Percentiles rank a stretch among this genome's conserved stretches.
Evolutionary conservation across 2,888 invertebrate species (phyloP).

Genomic region (Torymus texanus): DNA sequence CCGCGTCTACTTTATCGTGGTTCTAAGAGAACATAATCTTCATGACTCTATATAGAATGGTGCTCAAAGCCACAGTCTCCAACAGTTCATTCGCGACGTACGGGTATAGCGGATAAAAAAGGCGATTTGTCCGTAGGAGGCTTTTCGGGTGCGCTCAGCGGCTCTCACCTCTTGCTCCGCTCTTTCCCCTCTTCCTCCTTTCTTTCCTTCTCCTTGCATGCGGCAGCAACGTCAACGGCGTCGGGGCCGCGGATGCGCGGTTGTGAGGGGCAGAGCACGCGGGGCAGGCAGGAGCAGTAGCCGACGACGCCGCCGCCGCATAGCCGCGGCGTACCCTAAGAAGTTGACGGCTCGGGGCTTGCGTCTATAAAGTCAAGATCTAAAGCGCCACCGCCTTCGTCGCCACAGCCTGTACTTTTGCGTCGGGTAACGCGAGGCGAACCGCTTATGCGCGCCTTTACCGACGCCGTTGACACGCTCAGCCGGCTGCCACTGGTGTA

Average conservation of each 20-base stretch:
- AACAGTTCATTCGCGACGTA: no score
- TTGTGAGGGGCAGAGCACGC: background rate
- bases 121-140: no score
- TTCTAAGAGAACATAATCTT: no score
- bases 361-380: constrained; percentile 72
- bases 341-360: constrained; percentile 70
- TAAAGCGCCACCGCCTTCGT: constrained; percentile 54
- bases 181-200: no score
- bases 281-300: background rate
- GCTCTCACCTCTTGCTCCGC: no score
- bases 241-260: background rate
- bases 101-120: no score
- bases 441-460: constrained; percentile 70
- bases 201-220: no score
- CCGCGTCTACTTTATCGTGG: no score
- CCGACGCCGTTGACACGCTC: constrained; percentile 69
- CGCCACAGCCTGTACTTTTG: constrained; percentile 39
- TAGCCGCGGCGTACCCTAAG: constrained; percentile 60
- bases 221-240: no score
- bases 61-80: no score
- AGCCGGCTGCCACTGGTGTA: constrained; percentile 61
- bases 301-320: background rate
- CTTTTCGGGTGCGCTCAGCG: no score
- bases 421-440: constrained; percentile 64
- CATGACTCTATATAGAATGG: no score